A percentile compares a stretch with the other conserved stretches of the same genome.
These are phyloP conservation scores for Lepidochrysops patricia DNA, from an alignment of 2,888 invertebrate genomes.

Conservation along the genomic window DNA sequence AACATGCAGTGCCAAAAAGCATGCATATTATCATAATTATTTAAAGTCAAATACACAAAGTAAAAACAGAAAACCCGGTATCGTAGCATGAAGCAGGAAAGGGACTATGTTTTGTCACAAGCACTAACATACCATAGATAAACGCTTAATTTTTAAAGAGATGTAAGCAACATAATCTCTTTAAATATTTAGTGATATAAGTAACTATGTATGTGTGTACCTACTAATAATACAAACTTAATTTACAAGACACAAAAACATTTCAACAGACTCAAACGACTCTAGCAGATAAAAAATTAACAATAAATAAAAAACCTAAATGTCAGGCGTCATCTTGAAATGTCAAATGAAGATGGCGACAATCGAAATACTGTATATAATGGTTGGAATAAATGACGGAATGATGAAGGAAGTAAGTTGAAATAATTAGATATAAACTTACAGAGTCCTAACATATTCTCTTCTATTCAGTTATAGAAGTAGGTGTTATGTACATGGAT, in stretches of 20 bases:
- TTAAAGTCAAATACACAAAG: not conserved
- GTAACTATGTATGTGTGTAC: not conserved
- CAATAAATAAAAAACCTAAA: not conserved
- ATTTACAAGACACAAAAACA: not conserved
- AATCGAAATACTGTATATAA: not conserved
- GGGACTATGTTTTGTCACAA: not conserved
- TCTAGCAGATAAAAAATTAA: not conserved
- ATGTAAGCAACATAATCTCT: too few species aligned
- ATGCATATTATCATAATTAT: not conserved
- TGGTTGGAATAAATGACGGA: not conserved
- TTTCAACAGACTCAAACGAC: not conserved
- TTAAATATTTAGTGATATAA: too few species aligned
- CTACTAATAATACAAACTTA: not conserved
- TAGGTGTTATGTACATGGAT: slow-evolving; percentile 9
- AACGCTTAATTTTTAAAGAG: too few species aligned
- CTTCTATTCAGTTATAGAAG: not conserved
- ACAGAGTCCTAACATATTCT: not conserved
- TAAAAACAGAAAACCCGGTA: not conserved
- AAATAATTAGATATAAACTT: not conserved
- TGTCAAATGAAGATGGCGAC: not conserved
- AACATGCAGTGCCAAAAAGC: not conserved
- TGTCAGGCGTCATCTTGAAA: not conserved
- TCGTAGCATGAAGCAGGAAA: not conserved
- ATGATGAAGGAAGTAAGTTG: not conserved
- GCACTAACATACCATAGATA: not conserved